Base-by-base conservation (phyloP, 2,888 invertebrate genomes). In the Rhimphoctona megacephalus region DNA sequence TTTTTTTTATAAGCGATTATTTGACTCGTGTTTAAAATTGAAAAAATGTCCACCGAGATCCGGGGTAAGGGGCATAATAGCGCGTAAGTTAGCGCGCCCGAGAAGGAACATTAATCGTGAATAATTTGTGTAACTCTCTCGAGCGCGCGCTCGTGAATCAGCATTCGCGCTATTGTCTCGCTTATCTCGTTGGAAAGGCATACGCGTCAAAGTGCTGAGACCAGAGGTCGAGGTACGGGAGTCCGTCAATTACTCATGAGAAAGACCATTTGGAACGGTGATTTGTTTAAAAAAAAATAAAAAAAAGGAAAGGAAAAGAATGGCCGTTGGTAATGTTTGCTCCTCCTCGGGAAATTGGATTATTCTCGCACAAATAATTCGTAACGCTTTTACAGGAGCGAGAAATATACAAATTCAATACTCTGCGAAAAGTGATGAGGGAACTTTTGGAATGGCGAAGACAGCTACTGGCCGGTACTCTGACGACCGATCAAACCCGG, bases 401-500 rank as follows among this genome's bases (percentile, higher is more conserved):
- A 73, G 97, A 98, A 93, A 96, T 96, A 3, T 98, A 98, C 95
- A 97, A 98, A 94, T 98, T 98, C 95, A 96, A 96, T 89, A 97
- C 97, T 0, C 96, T 99, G 73, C 96, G 97, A 39, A 97, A 98
- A 93, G 98, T 98, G 80, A 99, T 99, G 98, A 95, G 97, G 81
- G 98, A 99, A 90, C 95, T 99, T 90, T 95, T 98, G 90, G 97
- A 97, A 93, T 97, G 98, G 95, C 95, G 99, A 61, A 95, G 98
- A 70, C 97, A 98, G 90, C 95, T 99, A 30, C 95, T 99, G 30
- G 97, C 97, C 17, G 98, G 98, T 8, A 98, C 98, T 0, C 95
- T 99, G 83, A 99, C 99, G 0, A 98, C 98, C 93, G 98, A 98
- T 93, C 98, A 99, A 94, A 98, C 97, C 1, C 95, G 97, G 86